Conservation (phyloP, 1,140 invertebrate genomes). For the Arion vulgaris region DNA sequence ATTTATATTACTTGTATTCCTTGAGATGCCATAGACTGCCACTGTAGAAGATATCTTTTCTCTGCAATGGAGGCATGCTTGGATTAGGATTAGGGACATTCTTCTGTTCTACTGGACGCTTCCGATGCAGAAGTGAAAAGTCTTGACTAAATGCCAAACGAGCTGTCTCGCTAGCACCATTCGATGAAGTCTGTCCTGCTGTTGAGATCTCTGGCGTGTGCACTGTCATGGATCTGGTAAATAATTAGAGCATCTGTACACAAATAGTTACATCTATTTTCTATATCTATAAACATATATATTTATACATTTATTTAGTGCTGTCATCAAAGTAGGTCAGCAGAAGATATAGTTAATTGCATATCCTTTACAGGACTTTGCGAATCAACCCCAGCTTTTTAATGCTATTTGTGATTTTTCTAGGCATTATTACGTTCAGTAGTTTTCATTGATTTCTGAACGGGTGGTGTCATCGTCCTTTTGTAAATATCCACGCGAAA, state of each 20-base stretch:
- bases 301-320: too few relatives aligned
- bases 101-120: background rate
- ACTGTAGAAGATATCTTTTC: constrained; percentile 62
- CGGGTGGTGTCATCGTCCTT: too few relatives aligned
- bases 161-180: background rate
- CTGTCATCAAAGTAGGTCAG: too few relatives aligned
- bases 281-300: too few relatives aligned
- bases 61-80: constrained; percentile 40
- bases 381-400: too few relatives aligned
- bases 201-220: background rate
- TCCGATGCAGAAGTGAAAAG: constrained; percentile 5
- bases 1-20: constrained; percentile 28
- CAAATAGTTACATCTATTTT: too few relatives aligned
- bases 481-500: too few relatives aligned
- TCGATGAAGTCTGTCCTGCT: background rate
- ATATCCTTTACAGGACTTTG: too few relatives aligned
- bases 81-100: constrained; percentile 20
- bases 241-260: background rate
- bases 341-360: too few relatives aligned
- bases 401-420: too few relatives aligned
- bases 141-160: constrained; percentile 53
- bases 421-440: too few relatives aligned
- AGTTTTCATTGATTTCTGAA: too few relatives aligned
- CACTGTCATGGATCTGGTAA: background rate
- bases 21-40: constrained; percentile 54